Evolutionary conservation across 2,888 invertebrate species (phyloP), one percentile per base, ranked within the genome.

Genomic region (Synanthedon myopaeformis): DNA sequence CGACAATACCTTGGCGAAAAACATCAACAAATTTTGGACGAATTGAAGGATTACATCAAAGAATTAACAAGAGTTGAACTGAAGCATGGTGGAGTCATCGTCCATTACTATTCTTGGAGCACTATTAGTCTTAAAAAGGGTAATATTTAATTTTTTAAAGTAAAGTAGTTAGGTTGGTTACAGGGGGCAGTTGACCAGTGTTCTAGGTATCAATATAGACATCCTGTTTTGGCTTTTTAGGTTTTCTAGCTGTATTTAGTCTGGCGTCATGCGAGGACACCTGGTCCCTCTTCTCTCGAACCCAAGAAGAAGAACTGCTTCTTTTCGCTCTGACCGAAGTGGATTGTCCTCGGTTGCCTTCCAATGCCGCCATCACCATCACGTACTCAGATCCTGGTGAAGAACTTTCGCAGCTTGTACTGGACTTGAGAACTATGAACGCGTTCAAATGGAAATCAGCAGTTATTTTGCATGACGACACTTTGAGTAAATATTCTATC

Each of bases 281-380:
- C 0, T 95, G 95, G 95, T 85, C 88, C 6, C 80, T 95, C 53
- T 93, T 90, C 71, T 86, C 89, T 53, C 77, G 88, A 1, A 89
- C 92, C 0, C 88, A 90, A 64, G 89, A 89, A 56, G 91, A 92
- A 63, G 89, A 91, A 55, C 80, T 95, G 6, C 77, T 94, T 0
- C 88, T 93, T 49, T 89, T 95, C 58, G 93, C 94, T 0, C 87
- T 95, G 57, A 94, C 94, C 52, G 95, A 94, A 69, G 88, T 91
- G 0, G 93, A 95, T 66, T 96, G 96, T 70, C 93, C 94, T 0
- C 88, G 96, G 45, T 74, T 96, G 51, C 93, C 94, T 0, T 64
- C 82, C 0, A 77, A 89, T 41, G 85, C 90, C 14, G 94, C 94
- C 0, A 84, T 95, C 41, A 94, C 93, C 52, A 90, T 89, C 53